Conservation (phyloP, 2,888 invertebrate genomes). For the Leptogaster cylindrica region DNA sequence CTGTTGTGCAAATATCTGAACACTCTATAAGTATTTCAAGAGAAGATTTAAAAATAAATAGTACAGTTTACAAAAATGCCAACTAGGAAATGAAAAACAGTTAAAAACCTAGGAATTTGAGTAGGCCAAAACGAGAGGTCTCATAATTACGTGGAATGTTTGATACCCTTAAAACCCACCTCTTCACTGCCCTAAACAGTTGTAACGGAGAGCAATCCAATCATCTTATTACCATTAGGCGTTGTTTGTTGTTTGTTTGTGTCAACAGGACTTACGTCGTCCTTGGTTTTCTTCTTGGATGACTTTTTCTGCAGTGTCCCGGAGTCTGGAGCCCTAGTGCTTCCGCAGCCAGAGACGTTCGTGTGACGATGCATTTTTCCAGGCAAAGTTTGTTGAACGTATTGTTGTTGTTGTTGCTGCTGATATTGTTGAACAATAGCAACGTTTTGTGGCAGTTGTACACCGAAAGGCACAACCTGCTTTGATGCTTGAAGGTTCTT, state of each 20-base stretch:
- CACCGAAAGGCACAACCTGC: slow-evolving; percentile 52
- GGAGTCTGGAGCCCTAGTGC: neutral
- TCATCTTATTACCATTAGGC: slow-evolving; percentile 63
- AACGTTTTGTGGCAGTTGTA: slow-evolving; percentile 56
- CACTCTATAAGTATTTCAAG: too few species aligned
- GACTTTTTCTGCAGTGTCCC: slow-evolving; percentile 25
- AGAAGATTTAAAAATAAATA: too few species aligned
- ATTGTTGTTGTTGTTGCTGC: slow-evolving; percentile 48
- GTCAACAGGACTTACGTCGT: slow-evolving; percentile 24
- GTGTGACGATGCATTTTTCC: slow-evolving; percentile 8
- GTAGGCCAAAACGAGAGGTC: too few species aligned
- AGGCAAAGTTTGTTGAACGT: slow-evolving; percentile 49
- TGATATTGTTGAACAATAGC: slow-evolving; percentile 51
- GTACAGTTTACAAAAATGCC: too few species aligned
- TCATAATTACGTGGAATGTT: slow-evolving; percentile 19
- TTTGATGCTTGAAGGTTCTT: slow-evolving; percentile 45
- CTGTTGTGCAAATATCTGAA: too few species aligned
- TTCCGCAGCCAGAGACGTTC: neutral
- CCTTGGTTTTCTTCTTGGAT: slow-evolving; percentile 26
- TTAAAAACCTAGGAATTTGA: too few species aligned
- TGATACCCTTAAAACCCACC: neutral
- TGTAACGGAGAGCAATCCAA: slow-evolving; percentile 66
- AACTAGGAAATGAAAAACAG: too few species aligned
- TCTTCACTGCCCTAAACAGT: slow-evolving; percentile 62
- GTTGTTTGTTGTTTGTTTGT: slow-evolving; percentile 40